Base-by-base conservation (phyloP, 2,113 vertebrate species). In the Atherinomorus stipes region DNA sequence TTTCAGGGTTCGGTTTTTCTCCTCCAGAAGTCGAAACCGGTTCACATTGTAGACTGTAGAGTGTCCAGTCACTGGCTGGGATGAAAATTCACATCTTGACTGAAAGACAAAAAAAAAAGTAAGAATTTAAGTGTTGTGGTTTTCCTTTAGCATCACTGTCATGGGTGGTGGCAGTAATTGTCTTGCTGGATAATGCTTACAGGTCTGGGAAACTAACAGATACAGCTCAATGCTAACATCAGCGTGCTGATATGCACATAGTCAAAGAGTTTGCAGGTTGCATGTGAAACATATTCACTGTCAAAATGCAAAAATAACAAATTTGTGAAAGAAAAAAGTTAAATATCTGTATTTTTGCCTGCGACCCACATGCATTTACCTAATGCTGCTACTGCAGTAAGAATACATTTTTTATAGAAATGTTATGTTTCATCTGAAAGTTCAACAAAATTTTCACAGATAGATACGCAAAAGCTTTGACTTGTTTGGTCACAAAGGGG, bases 31-130 rank as follows among this genome's bases (percentile, higher is more conserved):
- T 8, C 4, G 76, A 22, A 71, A 86, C 65, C 72, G 88, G 31
- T 78, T 90, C 85, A 77, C 75, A n/a, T 40, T 47, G 68, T 82
- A 40, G 66, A 69, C 66, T 1, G 91, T 47, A 21, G 62, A 31
- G 15, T 81, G 54, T 64, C 82, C 80, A 2, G 81, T 9, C 51
- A 90, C 81, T 65, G 83, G 93, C 80, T 87, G 87, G 60, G 81
- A 38, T 56, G 90, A 64, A 1, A 78, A 80, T 18, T 90, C 95
- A 91, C 89, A 82, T 89, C 94, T 93, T 45, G 83, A 81, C 95
- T 96, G 90, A 2, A 50, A 77, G 26, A 37, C 18, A 81, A 58
- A 83, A 81, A 25, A 57, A 26, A n/a, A 38, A 23, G 2, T 53
- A 26, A 4, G 45, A 58, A 58, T 42, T 67, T 3, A 42, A 57